Base-by-base conservation (phyloP, 2,113 vertebrate genomes). In the Pluvianellus socialis region DNA sequence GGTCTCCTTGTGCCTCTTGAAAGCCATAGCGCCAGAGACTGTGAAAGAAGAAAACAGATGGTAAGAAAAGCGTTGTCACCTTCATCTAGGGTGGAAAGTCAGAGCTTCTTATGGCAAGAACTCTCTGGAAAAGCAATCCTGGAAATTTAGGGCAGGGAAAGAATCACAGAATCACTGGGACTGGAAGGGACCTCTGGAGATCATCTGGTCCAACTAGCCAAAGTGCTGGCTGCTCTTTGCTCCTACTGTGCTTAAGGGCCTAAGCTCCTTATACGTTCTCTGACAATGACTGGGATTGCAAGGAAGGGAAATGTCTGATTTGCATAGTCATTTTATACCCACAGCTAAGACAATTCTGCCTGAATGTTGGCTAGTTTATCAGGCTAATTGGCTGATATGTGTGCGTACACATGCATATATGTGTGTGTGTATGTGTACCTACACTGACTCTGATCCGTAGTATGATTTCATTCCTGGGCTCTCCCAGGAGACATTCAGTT, bases 331-430 rank as follows among this genome's bases (percentile, higher is more conserved):
- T 82, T 94, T 82, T 63, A 58, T 45, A 79, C 12, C 6, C 22
- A 45, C 14, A 63, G 26, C 15, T 76, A 59, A 74, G 86, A 22
- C 7, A 53, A 50, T 55, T 53, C 50, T 94, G n/a, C n/a, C n/a
- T n/a, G 33, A 63, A 65, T 59, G 20, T 67, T 74, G 62, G 13
- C 32, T 52, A 68, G 59, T 24, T 77, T 91, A 42, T 86, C 23
- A 38, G 42, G 16, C 20, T 86, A 62, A 66, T 18, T 61, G 28
- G 26, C 42, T 84, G 44, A 52, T 61, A 33, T 5, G 16, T 50
- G 6, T 22, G 8, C 0, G 0, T 17, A 86, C 16, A 35, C 6
- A 2, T 12, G 3, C 6, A 1, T 44, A 55, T 32, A 19, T 27
- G 27, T 38, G 5, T 40, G 16, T 14, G 1, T 1, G 5, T 26